Evolutionary conservation across 92 coral and sea anemone genomes (phyloP).

Genomic region (Zoanthus sansibaricus): DNA sequence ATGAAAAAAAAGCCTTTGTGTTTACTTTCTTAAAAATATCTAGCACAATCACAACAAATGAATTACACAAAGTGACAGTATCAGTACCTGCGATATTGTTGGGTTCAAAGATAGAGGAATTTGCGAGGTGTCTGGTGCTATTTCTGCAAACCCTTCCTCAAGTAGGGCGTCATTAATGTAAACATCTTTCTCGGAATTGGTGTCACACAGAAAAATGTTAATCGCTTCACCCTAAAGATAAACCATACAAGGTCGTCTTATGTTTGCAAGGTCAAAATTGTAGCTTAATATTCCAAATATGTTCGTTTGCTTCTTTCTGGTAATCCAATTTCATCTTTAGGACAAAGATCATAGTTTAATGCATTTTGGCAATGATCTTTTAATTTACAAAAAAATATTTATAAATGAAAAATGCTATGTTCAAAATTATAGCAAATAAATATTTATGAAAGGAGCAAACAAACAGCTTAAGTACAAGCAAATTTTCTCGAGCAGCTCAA

Average conservation of each 20-base stretch:
- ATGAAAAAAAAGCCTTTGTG: too few relatives aligned
- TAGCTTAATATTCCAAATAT: too few relatives aligned
- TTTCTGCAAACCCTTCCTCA: constrained; percentile 82
- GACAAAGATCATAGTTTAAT: not conserved
- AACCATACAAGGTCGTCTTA: not conserved
- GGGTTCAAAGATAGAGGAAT: constrained; percentile 15
- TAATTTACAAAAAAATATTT: too few relatives aligned
- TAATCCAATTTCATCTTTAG: not conserved
- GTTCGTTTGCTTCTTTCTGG: too few relatives aligned
- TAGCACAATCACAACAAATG: not conserved
- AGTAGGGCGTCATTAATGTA: constrained; percentile 86
- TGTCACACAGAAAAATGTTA: constrained; percentile 84
- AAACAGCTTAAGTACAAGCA: too few relatives aligned
- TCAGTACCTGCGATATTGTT: not conserved
- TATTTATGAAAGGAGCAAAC: too few relatives aligned
- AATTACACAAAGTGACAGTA: not conserved
- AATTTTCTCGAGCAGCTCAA: too few relatives aligned
- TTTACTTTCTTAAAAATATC: too few relatives aligned
- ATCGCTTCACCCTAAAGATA: constrained; percentile 49
- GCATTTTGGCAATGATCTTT: not conserved
- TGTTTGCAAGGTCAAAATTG: too few relatives aligned
- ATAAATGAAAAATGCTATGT: too few relatives aligned
- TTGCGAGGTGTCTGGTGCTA: constrained; percentile 61
- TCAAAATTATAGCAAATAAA: too few relatives aligned
- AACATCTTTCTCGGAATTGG: constrained; percentile 76